phyloP scores from a whole-genome alignment of 1,140 invertebrate genomes.

The Euura lappo region DNA sequence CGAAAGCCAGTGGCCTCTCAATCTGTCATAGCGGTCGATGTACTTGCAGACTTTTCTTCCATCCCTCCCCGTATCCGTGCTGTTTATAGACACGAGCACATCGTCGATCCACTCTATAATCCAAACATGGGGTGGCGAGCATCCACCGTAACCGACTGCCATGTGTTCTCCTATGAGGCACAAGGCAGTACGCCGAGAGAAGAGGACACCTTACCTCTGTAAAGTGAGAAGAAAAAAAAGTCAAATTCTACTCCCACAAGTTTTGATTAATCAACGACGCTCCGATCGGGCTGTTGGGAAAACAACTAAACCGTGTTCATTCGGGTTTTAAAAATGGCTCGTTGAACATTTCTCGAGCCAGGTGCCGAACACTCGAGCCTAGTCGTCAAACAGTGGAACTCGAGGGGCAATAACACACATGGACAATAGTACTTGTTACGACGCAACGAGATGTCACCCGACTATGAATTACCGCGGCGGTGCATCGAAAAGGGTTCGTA shows the following conservation, averaged over 20 bases:
- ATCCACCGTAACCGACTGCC: conserved; percentile 49
- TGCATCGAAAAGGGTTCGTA: not conserved
- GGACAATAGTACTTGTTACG: conserved; percentile 7
- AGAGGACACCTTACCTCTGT: too few species aligned
- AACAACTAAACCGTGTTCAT: too few species aligned
- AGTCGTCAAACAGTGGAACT: not conserved
- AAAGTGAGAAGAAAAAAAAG: too few species aligned
- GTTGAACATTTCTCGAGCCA: not conserved
- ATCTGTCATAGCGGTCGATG: conserved; percentile 48
- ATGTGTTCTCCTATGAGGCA: conserved; percentile 38
- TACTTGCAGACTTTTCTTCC: conserved; percentile 29
- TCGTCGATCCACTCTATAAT: conserved; percentile 39
- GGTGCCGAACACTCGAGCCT: not conserved
- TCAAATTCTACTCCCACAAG: too few species aligned
- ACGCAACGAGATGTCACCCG: conserved; percentile 3
- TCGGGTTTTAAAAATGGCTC: not conserved
- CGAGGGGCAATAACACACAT: not conserved
- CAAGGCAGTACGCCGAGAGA: not conserved
- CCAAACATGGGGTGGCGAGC: conserved; percentile 49
- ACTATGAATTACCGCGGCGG: not conserved
- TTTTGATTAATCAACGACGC: too few species aligned
- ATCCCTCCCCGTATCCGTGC: conserved; percentile 28
- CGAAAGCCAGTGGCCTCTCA: conserved; percentile 47
- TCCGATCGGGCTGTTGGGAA: too few species aligned
- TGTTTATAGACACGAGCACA: conserved; percentile 44